Conservation (phyloP, 2,888 invertebrate genomes). For the Epinotia nisella region DNA sequence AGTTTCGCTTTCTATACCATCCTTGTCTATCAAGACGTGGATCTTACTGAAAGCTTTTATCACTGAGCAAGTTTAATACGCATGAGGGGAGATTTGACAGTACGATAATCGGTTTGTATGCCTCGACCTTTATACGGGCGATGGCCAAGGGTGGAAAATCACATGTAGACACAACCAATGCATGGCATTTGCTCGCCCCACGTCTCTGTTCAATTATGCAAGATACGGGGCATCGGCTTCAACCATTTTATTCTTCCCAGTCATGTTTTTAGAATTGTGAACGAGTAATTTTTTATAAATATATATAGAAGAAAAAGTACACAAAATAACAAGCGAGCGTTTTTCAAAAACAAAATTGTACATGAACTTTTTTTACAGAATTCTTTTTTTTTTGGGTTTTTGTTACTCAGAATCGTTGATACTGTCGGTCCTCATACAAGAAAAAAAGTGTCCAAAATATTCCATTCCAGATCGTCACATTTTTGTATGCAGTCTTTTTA, state of each 20-base stretch:
- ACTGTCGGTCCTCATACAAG: too few relatives aligned
- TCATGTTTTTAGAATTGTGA: neutral
- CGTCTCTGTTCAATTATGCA: conserved; percentile 25
- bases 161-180: conserved; percentile 20
- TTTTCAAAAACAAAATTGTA: too few relatives aligned
- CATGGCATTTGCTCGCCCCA: conserved; percentile 31
- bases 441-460: too few relatives aligned
- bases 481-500: too few relatives aligned
- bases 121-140: conserved; percentile 36
- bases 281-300: neutral
- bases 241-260: neutral
- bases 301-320: too few relatives aligned
- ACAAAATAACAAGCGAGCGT: too few relatives aligned
- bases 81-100: conserved; percentile 16
- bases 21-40: conserved; percentile 1
- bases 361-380: too few relatives aligned
- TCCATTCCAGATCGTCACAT: too few relatives aligned
- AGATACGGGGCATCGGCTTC: neutral
- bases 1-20: neutral
- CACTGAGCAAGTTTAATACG: neutral
- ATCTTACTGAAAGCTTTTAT: conserved; percentile 8
- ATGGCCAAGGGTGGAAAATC: conserved; percentile 32
- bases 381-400: too few relatives aligned
- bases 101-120: conserved; percentile 31
- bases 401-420: too few relatives aligned